Conservation (phyloP, 2,797 vertebrate species). For the Chaunax sp. region DNA sequence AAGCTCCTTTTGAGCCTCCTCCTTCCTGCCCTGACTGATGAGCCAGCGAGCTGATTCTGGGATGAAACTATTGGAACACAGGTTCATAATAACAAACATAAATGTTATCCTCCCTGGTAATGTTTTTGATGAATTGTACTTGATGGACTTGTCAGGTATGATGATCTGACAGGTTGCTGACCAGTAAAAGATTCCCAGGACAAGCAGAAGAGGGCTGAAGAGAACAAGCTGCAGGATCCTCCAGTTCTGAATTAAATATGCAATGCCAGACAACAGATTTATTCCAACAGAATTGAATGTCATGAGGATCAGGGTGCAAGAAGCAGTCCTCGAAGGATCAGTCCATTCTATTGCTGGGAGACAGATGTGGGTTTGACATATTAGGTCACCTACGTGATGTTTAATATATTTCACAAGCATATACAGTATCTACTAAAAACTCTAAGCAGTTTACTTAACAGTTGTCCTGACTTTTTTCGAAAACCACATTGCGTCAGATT, state of each 20-base stretch:
- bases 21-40: conserved; percentile 47
- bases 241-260: conserved; percentile 86
- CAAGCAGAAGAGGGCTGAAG: conserved; percentile 72
- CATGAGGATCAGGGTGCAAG: conserved; percentile 70
- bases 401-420: no score
- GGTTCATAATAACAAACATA: background rate
- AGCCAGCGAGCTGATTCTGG: conserved; percentile 81
- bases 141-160: no score
- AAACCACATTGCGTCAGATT: no score
- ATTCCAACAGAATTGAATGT: conserved; percentile 73
- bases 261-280: conserved; percentile 84
- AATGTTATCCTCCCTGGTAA: no score
- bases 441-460: no score
- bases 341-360: conserved; percentile 2
- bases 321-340: conserved; percentile 58
- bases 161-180: conserved; percentile 63
- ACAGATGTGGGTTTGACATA: background rate
- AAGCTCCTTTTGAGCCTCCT: no score
- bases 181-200: conserved; percentile 80
- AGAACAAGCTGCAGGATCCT: conserved; percentile 83
- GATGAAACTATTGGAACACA: conserved; percentile 62
- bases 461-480: no score
- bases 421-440: no score
- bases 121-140: no score
- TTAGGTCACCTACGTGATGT: no score